phyloP scores from a whole-genome alignment of 2,888 invertebrate genomes.

The Hirtodrosophila trivittata region DNA sequence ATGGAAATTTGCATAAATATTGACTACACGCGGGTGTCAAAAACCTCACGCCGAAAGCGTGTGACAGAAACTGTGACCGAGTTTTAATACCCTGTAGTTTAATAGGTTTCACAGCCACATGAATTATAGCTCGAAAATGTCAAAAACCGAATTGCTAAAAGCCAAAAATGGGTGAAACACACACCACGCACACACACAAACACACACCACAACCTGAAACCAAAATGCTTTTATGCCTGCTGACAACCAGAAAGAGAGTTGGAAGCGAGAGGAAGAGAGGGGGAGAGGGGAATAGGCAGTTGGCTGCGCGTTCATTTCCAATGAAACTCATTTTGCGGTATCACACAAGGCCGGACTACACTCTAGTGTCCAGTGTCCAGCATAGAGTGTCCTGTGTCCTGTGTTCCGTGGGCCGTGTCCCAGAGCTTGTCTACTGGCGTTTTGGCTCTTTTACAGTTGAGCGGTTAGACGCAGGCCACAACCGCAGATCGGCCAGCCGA shows the following conservation, averaged over 20 bases:
- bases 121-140: conserved; percentile 17
- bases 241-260: conserved; percentile 4
- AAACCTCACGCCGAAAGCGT: conserved; percentile 31
- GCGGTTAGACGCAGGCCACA: conserved; percentile 70
- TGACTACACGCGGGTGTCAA: conserved; percentile 41
- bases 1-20: conserved; percentile 71
- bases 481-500: conserved; percentile 45
- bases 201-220: conserved; percentile 53
- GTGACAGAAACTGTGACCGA: conserved; percentile 20
- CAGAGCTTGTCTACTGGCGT: conserved; percentile 59
- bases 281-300: not conserved
- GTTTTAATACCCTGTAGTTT: not conserved
- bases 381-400: conserved; percentile 24
- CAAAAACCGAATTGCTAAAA: conserved; percentile 48
- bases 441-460: conserved; percentile 75
- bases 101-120: not conserved
- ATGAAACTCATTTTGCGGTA: conserved; percentile 77
- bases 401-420: conserved; percentile 40
- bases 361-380: conserved; percentile 16
- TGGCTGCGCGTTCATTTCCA: conserved; percentile 65
- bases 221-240: conserved; percentile 73
- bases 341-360: conserved; percentile 42
- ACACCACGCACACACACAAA: conserved; percentile 18
- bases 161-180: conserved; percentile 42
- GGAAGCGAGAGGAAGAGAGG: not conserved